Percentiles rank a stretch among this genome's conserved stretches.
These are phyloP conservation scores for Cynopterus brachyotis DNA, from an alignment of 2,113 vertebrate species.

Conservation along the genomic window DNA sequence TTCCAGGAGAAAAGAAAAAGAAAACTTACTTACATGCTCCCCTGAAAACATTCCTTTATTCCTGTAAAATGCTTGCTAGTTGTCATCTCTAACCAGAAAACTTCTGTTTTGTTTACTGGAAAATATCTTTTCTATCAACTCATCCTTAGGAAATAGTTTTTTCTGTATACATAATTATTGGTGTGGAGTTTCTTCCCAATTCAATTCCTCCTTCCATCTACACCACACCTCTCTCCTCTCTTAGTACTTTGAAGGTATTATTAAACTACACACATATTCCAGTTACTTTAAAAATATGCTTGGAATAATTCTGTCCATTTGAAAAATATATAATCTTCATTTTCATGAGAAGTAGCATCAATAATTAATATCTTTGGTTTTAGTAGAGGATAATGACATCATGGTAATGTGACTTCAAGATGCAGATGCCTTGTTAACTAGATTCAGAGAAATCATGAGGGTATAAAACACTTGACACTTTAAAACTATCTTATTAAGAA, in stretches of 20 bases:
- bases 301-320: slow-evolving; percentile 30
- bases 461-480: slow-evolving; percentile 39
- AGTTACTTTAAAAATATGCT: slow-evolving; percentile 40
- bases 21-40: not conserved
- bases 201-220: no score
- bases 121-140: not conserved
- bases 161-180: not conserved
- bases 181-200: not conserved
- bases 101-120: not conserved
- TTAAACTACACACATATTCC: not conserved
- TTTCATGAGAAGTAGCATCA: slow-evolving; percentile 21
- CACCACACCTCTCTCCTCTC: not conserved
- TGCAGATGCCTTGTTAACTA: slow-evolving; percentile 42
- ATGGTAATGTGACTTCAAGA: slow-evolving; percentile 33
- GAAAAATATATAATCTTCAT: slow-evolving; percentile 45
- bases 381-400: slow-evolving; percentile 7
- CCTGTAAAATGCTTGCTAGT: not conserved
- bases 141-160: not conserved
- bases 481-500: slow-evolving; percentile 41
- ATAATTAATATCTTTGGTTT: slow-evolving; percentile 32
- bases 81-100: not conserved
- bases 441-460: slow-evolving; percentile 5
- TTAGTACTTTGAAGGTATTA: not conserved
- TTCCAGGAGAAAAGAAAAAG: not conserved
- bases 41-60: not conserved